A percentile compares a stretch with the other conserved stretches of the same genome.
Evolutionary conservation across 2,113 vertebrate species (phyloP).

Genomic region (Crotalus tigris): DNA sequence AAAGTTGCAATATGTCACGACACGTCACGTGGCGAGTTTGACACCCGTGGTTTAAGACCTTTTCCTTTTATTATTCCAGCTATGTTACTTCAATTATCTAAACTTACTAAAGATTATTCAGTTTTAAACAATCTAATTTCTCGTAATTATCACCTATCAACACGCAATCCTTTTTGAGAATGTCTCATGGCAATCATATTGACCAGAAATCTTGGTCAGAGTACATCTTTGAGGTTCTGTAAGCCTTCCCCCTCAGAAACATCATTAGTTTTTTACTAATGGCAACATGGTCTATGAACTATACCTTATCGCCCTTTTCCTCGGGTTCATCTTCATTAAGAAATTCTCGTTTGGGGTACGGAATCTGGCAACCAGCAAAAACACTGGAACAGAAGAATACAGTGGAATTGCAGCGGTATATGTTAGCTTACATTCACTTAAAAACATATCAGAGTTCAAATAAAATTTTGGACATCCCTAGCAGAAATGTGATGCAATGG

Average conservation of each 20-base stretch:
- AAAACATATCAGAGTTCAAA: background rate
- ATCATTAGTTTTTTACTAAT: background rate
- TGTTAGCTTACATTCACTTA: background rate
- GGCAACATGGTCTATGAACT: background rate
- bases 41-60: background rate
- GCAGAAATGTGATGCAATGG: background rate
- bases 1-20: too few relatives aligned
- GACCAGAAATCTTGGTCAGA: slow-evolving; percentile 9
- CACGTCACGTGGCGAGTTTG: too few relatives aligned
- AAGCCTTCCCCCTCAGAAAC: slow-evolving; percentile 13
- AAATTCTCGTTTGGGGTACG: slow-evolving; percentile 97
- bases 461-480: background rate
- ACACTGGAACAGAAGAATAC: slow-evolving; percentile 76
- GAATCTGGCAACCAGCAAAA: slow-evolving; percentile 98
- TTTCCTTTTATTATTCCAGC: slow-evolving; percentile 23
- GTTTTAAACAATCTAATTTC: background rate
- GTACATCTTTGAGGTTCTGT: slow-evolving; percentile 14
- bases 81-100: background rate
- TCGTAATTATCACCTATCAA: background rate
- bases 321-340: slow-evolving; percentile 97
- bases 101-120: background rate
- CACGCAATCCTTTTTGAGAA: background rate
- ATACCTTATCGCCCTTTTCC: slow-evolving; percentile 97
- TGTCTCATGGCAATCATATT: slow-evolving; percentile 9
- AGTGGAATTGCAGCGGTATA: slow-evolving; percentile 1